Conservation (phyloP, 2,797 vertebrate genomes). For the Urosaurus nigricauda region DNA sequence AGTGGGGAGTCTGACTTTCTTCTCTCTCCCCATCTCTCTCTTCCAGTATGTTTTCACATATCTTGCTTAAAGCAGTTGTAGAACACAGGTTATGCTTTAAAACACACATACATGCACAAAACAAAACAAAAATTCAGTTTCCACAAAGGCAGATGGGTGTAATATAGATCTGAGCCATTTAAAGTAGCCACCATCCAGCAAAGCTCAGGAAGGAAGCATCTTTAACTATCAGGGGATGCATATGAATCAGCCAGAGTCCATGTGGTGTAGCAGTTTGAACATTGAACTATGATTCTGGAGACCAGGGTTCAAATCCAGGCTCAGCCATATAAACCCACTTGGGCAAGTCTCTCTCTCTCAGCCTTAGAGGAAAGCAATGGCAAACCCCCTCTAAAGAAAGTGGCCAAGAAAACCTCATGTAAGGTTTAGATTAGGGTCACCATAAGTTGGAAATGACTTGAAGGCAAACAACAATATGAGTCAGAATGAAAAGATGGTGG, state of each 20-base stretch:
- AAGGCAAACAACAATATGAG: neutral
- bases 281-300: too few species aligned
- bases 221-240: neutral
- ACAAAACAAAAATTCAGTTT: too few species aligned
- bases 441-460: too few species aligned
- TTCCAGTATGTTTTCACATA: neutral
- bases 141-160: neutral
- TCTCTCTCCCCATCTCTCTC: neutral
- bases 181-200: neutral
- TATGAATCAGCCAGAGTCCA: neutral
- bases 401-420: too few species aligned
- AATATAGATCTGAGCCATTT: neutral
- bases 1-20: slow-evolving; percentile 23
- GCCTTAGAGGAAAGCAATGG: too few species aligned
- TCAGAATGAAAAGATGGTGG: neutral
- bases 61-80: neutral
- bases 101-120: too few species aligned
- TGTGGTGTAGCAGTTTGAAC: too few species aligned
- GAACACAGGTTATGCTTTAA: neutral
- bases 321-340: too few species aligned
- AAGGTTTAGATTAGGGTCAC: too few species aligned
- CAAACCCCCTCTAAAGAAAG: too few species aligned
- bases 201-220: neutral
- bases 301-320: too few species aligned
- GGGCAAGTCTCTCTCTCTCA: too few species aligned